Base-by-base conservation (phyloP, 2,888 invertebrate species). In the Poecilus cupreus region DNA sequence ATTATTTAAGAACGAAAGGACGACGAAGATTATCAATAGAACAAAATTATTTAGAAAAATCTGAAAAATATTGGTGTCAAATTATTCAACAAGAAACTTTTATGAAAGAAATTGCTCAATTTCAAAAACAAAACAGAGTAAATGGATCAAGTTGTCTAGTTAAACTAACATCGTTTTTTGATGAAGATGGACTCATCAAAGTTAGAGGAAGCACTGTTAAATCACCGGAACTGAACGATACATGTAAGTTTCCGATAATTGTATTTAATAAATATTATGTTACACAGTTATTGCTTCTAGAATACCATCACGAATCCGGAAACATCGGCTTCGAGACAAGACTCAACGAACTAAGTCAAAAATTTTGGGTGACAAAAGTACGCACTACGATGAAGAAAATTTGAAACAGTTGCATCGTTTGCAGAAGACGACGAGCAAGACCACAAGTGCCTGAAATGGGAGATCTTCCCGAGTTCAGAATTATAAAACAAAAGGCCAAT, bases 361-460 rank as follows among this genome's bases (percentile, higher is more conserved):
- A 3, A 6, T 46, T n/a, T 46, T 46, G 46, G 46, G 11, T 46
- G 13, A 46, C 13, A 3, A 3, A 46, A 46, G 46, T 13, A 3
- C 46, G 46, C 10, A 46, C 46, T 3, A 46, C 4, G 3, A 3
- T 46, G 46, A 46, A 46, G 46, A 46, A 46, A 46, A 46, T 46
- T 6, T 46, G 46, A 11, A 46, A 46, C 13, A 6, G 5, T 10
- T 57, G 57, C 11, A 8, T 24, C 3, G 16, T 24, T 11, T 57
- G 57, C 16, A 57, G 11, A 57, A 3, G 11, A 16, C 22, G 13
- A 5, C 16, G 24, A 75, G 83, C 46, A 0, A 81, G 82, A 32
- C 76, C 82, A 2, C 49, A 49, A 20, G 37, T 32, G 8, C 83
- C 83, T 2, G 10, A 26, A 2, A 83, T 83, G 83, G 82, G 68